A percentile compares a stretch with the other conserved stretches of the same genome.
Conservation (phyloP, 2,888 invertebrate species). For the Drosophila rellima region DNA sequence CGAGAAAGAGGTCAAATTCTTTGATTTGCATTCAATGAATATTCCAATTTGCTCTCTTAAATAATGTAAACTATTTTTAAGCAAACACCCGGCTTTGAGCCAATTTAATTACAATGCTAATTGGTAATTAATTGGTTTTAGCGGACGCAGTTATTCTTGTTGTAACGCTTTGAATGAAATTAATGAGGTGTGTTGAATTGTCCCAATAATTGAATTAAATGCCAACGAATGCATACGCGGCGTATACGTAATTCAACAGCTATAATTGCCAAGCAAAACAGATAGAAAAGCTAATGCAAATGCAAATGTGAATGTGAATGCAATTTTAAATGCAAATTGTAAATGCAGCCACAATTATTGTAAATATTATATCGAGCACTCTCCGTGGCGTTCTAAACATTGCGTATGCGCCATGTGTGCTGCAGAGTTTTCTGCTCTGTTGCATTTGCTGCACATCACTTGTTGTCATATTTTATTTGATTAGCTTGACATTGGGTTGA, state of each 20-base stretch:
- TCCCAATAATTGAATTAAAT: slow-evolving; percentile 52
- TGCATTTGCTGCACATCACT: slow-evolving; percentile 22
- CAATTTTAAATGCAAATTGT: slow-evolving; percentile 33
- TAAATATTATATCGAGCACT: slow-evolving; percentile 26
- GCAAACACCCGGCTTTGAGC: slow-evolving; percentile 4
- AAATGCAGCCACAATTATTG: slow-evolving; percentile 47
- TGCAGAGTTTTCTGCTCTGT: slow-evolving; percentile 3
- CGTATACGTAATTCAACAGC: slow-evolving; percentile 18
- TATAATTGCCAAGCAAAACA: neutral
- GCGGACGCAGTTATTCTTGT: neutral
- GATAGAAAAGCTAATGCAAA: slow-evolving; percentile 18
- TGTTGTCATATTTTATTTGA: slow-evolving; percentile 56
- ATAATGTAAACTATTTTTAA: neutral
- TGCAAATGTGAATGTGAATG: slow-evolving; percentile 22
- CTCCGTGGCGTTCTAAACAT: slow-evolving; percentile 26
- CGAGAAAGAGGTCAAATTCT: no score
- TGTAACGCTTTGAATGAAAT: slow-evolving; percentile 21
- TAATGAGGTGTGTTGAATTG: slow-evolving; percentile 52
- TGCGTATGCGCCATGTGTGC: slow-evolving; percentile 30
- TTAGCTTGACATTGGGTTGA: slow-evolving; percentile 37
- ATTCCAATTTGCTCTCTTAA: neutral
- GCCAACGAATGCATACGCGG: neutral
- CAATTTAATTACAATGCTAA: slow-evolving; percentile 47
- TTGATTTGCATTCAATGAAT: no score
- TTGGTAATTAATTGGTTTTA: slow-evolving; percentile 51